These are phyloP conservation scores for Aphelenchoides besseyi DNA, from an alignment of 1,140 invertebrate species.

Conservation along the genomic window DNA sequence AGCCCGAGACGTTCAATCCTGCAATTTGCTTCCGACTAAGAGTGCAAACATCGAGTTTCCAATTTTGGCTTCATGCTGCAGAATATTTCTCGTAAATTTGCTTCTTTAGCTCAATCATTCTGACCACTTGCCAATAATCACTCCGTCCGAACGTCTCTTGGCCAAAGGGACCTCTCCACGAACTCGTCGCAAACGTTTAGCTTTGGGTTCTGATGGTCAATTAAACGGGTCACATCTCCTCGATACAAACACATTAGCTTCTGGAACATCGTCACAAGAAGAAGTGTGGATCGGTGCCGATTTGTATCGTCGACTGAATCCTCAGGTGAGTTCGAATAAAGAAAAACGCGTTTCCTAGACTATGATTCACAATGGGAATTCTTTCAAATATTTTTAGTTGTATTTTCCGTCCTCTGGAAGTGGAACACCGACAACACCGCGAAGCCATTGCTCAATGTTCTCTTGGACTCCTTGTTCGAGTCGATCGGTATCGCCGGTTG, in stretches of 20 bases:
- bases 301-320: slow-evolving; percentile 53
- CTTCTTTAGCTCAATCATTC: slow-evolving; percentile 43
- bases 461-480: slow-evolving; percentile 56
- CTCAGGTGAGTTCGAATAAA: slow-evolving; percentile 43
- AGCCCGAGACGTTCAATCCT: not conserved
- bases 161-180: slow-evolving; percentile 56
- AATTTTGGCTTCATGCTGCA: not conserved
- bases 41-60: not conserved
- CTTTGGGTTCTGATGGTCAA: not conserved
- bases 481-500: slow-evolving; percentile 53
- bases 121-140: slow-evolving; percentile 55
- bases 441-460: slow-evolving; percentile 52
- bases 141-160: slow-evolving; percentile 55
- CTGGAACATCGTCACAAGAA: slow-evolving; percentile 51
- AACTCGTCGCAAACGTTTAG: slow-evolving; percentile 32
- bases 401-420: slow-evolving; percentile 44
- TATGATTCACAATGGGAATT: no score
- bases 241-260: slow-evolving; percentile 21
- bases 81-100: not conserved
- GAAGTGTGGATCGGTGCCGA: slow-evolving; percentile 61
- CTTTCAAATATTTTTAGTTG: slow-evolving; percentile 31
- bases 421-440: slow-evolving; percentile 29
- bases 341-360: no score
- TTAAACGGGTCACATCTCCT: not conserved
- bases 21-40: not conserved